Evolutionary conservation across 2,888 invertebrate species (phyloP), one percentile per base, ranked within the genome.

Genomic region (Homarus gammarus): DNA sequence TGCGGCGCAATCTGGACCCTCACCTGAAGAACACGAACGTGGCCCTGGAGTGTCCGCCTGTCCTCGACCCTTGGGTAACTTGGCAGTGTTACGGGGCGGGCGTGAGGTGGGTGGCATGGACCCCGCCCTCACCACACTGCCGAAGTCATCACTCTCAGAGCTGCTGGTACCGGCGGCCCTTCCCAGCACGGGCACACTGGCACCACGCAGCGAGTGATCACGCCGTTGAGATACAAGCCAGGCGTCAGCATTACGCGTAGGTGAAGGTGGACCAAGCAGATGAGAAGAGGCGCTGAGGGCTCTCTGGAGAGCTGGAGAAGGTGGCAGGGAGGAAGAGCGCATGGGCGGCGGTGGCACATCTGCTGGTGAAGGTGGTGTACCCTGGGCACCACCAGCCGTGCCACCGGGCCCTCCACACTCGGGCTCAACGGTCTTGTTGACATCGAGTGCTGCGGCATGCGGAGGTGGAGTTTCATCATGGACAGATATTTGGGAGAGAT

Each of bases 21-120:
- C 91, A 91, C 91, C 91, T 91, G 91, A 79, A 82, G 82, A 75
- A 77, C 77, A 88, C n/a, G 83, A 44, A 31, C 70, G 88, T 44
- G 88, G 75, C 64, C 33, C 83, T 68, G 61, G n/a, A 22, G 64
- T 36, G 40, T 49, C 70, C 51, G 31, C 81, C 44, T 44, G 49
- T 40, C 77, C 77, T 22, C n/a, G 33, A 33, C 77, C 56, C 51
- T 68, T 44, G n/a, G 36, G 49, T n/a, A 12, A 64, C 79, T 51
- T 81, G 51, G 36, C 64, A 36, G 44, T 33, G 44, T 38, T 49
- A 44, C 40, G 38, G 18, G 75, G 75, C 5, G 83, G 77, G 31
- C 27, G 68, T 31, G 77, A 68, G 49, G 61, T 36, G 31, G 87
- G 87, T 33, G 87, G 82, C 33, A 87, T 15, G 10, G 82, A 82